These are phyloP conservation scores for Poeciliopsis paucimaculata DNA, from an alignment of 2,797 vertebrate species.

Conservation along the genomic window DNA sequence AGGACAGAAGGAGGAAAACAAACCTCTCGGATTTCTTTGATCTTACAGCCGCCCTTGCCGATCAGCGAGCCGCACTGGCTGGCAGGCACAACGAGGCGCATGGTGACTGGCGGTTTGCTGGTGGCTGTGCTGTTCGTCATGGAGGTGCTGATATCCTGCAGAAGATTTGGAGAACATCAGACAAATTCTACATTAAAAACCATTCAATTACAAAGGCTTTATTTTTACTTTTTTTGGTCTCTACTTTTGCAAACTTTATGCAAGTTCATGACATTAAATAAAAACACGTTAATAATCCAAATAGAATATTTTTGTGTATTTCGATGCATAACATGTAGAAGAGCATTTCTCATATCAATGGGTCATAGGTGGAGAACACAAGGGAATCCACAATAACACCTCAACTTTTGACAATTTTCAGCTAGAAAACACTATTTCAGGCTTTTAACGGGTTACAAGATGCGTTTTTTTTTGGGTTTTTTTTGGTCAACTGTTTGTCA, in stretches of 20 bases:
- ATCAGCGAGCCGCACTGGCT: conserved; percentile 95
- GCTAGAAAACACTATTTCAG: not conserved
- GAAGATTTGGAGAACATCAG: not conserved
- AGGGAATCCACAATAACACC: not conserved
- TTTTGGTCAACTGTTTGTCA: too few species aligned
- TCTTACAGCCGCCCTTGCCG: conserved; percentile 95
- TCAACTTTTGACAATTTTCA: not conserved
- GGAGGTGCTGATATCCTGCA: conserved; percentile 93
- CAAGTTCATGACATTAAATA: too few species aligned
- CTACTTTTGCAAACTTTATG: not conserved
- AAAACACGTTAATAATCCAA: too few species aligned
- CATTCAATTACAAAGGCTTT: not conserved
- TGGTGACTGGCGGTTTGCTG: conserved; percentile 93
- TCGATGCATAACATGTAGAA: not conserved
- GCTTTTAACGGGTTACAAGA: too few species aligned
- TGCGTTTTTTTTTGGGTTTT: too few species aligned
- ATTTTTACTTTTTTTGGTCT: not conserved
- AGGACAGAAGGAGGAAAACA: conserved; percentile 9
- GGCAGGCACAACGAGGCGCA: conserved; percentile 92
- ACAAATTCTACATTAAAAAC: not conserved
- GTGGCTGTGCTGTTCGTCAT: conserved; percentile 96
- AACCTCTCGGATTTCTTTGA: conserved; percentile 96
- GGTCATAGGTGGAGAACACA: not conserved
- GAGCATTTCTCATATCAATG: not conserved
- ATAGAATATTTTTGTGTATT: not conserved